Conservation (phyloP, 2,888 invertebrate genomes). For the Heliconius aoede region DNA sequence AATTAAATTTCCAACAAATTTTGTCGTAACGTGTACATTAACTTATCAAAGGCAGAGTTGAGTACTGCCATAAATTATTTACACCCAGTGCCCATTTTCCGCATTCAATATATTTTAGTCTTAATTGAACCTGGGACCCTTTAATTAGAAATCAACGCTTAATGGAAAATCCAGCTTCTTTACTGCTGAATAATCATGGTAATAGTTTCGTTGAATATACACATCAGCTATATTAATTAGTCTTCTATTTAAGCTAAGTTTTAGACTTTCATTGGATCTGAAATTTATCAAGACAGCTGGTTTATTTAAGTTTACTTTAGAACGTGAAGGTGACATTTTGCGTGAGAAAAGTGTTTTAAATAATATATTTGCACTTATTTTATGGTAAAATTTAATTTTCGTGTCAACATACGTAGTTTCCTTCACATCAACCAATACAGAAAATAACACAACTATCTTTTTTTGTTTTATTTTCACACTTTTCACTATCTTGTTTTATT, state of each 20-base stretch:
- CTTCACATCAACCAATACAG: too few species aligned
- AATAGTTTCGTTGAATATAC: constrained; percentile 38
- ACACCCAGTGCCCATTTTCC: constrained; percentile 6
- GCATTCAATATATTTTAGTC: constrained; percentile 24
- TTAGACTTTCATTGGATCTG: constrained; percentile 32
- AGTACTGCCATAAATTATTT: constrained; percentile 26
- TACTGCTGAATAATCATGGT: constrained; percentile 38
- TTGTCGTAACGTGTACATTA: constrained; percentile 1
- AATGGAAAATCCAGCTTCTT: constrained; percentile 40
- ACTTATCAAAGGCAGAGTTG: background rate
- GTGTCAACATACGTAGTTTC: too few species aligned
- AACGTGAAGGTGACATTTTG: constrained; percentile 2
- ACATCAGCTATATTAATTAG: constrained; percentile 35
- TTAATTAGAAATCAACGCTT: constrained; percentile 36
- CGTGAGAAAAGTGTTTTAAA: background rate
- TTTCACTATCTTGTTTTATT: too few species aligned
- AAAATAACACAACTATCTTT: too few species aligned
- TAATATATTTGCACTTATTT: background rate
- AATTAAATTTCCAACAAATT: background rate
- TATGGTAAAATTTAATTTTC: background rate
- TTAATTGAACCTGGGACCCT: constrained; percentile 21
- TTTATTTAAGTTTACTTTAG: constrained; percentile 10
- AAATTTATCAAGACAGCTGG: constrained; percentile 33
- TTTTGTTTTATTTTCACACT: too few species aligned
- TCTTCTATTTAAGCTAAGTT: constrained; percentile 35